phyloP scores from a whole-genome alignment of 2,888 invertebrate species.

The Sthenelais limicola region DNA sequence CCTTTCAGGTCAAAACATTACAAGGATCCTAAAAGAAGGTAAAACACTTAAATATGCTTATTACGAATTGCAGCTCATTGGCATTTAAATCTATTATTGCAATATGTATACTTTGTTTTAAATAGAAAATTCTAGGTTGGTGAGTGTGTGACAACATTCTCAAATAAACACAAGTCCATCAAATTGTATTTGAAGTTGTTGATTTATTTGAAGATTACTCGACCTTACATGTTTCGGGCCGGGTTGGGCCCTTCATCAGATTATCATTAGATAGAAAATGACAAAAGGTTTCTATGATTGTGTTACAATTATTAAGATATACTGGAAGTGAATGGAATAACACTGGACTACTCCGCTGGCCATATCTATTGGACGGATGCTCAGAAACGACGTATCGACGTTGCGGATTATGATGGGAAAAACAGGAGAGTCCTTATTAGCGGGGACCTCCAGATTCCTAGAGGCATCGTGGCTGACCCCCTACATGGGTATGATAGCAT shows the following conservation, averaged over 20 bases:
- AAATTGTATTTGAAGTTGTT: too few relatives aligned
- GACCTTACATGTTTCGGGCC: too few relatives aligned
- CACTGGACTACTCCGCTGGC: slow-evolving; percentile 64
- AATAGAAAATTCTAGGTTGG: too few relatives aligned
- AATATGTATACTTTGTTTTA: too few relatives aligned
- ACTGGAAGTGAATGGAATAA: slow-evolving; percentile 60
- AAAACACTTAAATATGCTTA: too few relatives aligned
- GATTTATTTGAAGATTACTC: too few relatives aligned
- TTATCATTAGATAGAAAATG: too few relatives aligned
- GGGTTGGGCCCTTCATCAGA: too few relatives aligned
- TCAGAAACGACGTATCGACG: slow-evolving; percentile 58
- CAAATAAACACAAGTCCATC: too few relatives aligned
- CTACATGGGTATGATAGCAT: slow-evolving; percentile 65
- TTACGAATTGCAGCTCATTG: too few relatives aligned
- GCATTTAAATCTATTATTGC: too few relatives aligned
- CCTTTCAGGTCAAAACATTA: slow-evolving; percentile 15
- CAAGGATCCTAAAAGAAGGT: slow-evolving; percentile 34
- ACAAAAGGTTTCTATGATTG: background rate
- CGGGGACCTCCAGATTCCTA: slow-evolving; percentile 57
- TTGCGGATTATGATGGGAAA: slow-evolving; percentile 63
- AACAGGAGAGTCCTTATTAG: slow-evolving; percentile 56
- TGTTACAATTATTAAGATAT: slow-evolving; percentile 43
- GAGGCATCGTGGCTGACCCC: slow-evolving; percentile 64
- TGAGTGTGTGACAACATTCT: too few relatives aligned
- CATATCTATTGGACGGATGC: slow-evolving; percentile 68